phyloP scores from a whole-genome alignment of 2,888 invertebrate genomes.

The Spodoptera picta region DNA sequence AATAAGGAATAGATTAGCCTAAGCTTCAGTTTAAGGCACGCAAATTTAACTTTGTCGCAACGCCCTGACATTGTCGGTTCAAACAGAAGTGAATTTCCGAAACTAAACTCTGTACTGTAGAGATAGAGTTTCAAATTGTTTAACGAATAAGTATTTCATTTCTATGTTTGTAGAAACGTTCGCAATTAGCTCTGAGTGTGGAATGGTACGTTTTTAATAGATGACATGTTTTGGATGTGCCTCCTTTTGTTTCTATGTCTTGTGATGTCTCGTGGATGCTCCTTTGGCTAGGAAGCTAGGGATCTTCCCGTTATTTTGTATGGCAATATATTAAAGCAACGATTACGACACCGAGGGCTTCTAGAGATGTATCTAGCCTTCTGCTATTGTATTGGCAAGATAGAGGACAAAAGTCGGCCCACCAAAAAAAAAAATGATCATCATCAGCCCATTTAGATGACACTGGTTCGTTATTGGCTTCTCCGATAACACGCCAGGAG shows the following conservation, averaged over 20 bases:
- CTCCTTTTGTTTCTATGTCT: conserved; percentile 57
- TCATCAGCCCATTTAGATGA: too few species aligned
- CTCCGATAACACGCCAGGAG: too few species aligned
- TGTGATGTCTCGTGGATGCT: conserved; percentile 33
- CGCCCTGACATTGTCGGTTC: conserved; percentile 20
- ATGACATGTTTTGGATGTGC: conserved; percentile 55
- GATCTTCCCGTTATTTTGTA: background rate
- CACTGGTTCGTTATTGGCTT: too few species aligned
- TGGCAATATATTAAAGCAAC: too few species aligned
- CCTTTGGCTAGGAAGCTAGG: conserved; percentile 13
- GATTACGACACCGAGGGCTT: too few species aligned
- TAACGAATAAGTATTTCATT: conserved; percentile 68
- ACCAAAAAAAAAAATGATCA: too few species aligned
- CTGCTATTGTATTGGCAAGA: too few species aligned
- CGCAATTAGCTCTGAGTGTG: conserved; percentile 77
- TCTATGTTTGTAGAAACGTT: conserved; percentile 72
- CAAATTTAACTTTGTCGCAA: conserved; percentile 25
- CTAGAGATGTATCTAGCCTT: too few species aligned
- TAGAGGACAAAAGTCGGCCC: too few species aligned
- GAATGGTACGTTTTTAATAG: conserved; percentile 65
- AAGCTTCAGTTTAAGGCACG: conserved; percentile 6
- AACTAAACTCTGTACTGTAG: conserved; percentile 47
- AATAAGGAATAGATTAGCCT: conserved; percentile 15
- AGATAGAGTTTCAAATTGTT: conserved; percentile 23
- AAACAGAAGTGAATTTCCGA: conserved; percentile 29